A percentile compares a stretch with the other conserved stretches of the same genome.
These are phyloP conservation scores for Temnopleurus reevesii DNA, from an alignment of 53 echinoderm and acorn worm genomes.

Conservation along the genomic window DNA sequence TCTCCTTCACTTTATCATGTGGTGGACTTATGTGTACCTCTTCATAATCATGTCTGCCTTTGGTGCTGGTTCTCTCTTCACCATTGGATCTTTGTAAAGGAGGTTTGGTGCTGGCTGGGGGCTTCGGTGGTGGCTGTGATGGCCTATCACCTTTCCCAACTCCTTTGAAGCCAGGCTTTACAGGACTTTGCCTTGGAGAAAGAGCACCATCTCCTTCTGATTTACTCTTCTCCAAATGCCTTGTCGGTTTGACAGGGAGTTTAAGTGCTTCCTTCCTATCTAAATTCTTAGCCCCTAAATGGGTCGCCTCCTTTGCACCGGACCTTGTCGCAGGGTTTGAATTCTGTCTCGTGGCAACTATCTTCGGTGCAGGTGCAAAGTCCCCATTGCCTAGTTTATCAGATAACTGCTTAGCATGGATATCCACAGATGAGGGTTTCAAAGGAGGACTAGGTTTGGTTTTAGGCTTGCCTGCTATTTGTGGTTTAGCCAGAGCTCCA, in stretches of 20 bases:
- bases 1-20: conserved; percentile 18
- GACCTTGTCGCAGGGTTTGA: neutral
- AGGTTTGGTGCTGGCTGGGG: conserved; percentile 25
- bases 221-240: conserved; percentile 47
- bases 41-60: conserved; percentile 37
- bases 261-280: conserved; percentile 33
- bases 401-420: neutral
- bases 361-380: neutral
- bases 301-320: neutral
- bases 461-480: conserved; percentile 47
- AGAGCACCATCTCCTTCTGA: conserved; percentile 13
- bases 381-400: conserved; percentile 5
- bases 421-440: conserved; percentile 32
- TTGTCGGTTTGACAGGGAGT: conserved; percentile 9
- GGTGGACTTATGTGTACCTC: conserved; percentile 42
- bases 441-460: conserved; percentile 37
- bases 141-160: conserved; percentile 6
- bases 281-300: neutral
- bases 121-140: conserved; percentile 21
- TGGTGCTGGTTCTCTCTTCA: conserved; percentile 1
- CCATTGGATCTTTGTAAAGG: neutral
- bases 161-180: neutral
- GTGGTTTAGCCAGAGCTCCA: conserved; percentile 1
- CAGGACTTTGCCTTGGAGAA: neutral
- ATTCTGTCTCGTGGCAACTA: conserved; percentile 33